Evolutionary conservation across 2,888 invertebrate species (phyloP).

Genomic region (Drosophila phalerata): DNA sequence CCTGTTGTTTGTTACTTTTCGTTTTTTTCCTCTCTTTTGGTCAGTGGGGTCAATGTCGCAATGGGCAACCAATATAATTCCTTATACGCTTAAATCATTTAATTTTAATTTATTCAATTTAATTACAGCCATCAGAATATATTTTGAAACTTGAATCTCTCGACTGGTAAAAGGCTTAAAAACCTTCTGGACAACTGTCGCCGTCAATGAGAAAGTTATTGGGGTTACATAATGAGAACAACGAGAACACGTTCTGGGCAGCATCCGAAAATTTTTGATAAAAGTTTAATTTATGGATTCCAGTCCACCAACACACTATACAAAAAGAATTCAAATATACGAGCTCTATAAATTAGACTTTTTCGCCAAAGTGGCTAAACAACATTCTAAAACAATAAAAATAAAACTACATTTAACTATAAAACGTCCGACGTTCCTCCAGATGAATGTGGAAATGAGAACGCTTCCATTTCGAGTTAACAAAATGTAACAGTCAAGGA

Average conservation of each 20-base stretch:
- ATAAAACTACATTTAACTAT: constrained; percentile 45
- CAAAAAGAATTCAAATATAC: constrained; percentile 40
- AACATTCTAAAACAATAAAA: constrained; percentile 81
- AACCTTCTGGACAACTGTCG: constrained; percentile 27
- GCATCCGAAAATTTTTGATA: constrained; percentile 19
- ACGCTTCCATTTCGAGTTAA: constrained; percentile 28
- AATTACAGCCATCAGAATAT: constrained; percentile 37
- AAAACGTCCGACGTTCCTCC: constrained; percentile 24
- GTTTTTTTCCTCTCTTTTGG: constrained; percentile 28
- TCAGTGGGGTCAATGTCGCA: constrained; percentile 79
- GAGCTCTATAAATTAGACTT: constrained; percentile 62
- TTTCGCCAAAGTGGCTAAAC: constrained; percentile 70
- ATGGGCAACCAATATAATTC: constrained; percentile 53
- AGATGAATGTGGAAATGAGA: constrained; percentile 62
- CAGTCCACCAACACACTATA: constrained; percentile 61
- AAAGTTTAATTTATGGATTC: constrained; percentile 56
- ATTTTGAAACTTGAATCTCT: constrained; percentile 1
- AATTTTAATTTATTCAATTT: constrained; percentile 27
- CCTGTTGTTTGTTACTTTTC: constrained; percentile 5
- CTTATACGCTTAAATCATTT: constrained; percentile 26
- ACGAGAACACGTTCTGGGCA: constrained; percentile 37
- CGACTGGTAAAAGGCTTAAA: constrained; percentile 35
- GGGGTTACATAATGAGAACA: constrained; percentile 50
- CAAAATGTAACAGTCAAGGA: constrained; percentile 49
- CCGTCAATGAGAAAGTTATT: constrained; percentile 28